Base-by-base conservation (phyloP, 2,113 vertebrate species). In the Hippoglossus stenolepis region DNA sequence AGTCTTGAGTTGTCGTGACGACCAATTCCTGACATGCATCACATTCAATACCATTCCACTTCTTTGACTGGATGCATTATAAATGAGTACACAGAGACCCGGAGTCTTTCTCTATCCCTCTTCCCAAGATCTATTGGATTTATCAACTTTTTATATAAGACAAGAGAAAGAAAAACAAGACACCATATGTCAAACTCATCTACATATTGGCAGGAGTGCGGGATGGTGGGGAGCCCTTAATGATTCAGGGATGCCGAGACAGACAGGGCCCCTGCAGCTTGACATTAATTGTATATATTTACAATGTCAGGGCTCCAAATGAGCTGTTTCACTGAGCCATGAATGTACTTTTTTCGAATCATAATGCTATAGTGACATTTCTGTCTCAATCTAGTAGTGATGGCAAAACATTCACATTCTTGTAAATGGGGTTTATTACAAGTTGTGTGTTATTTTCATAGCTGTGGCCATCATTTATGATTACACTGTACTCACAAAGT, bases 31-130 rank as follows among this genome's bases (percentile, higher is more conserved):
- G 93, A 94, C 71, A 86, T 81, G 72, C 90, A 82, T 93, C 90
- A 85, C 90, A 86, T 93, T 84, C 88, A 93, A 92, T 93, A 90
- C 83, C 85, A 86, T 91, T 91, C 86, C 73, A 82, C 66, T 60
- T 80, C 78, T 85, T 31, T 91, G 87, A 92, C 83, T 81, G 38
- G 66, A 85, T 91, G 83, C 84, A 94, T 92, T 91, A 93, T 93
- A 85, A 91, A 93, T 90, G 86, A 91, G 80, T 87, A 82, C 77
- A 84, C 67, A 85, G 69, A 71, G 11, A 70, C 79, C 56, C 53
- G 70, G 77, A 68, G 65, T 61, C 47, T 61, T n/a, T 38, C 53
- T 31, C 56, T 70, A 57, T 40, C 40, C 45, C 24, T 64, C 5
- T 21, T 23, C 69, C 26, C 65, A 8, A 71, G 51, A 51, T 68